These are phyloP conservation scores for Drosophila tropicalis DNA, from an alignment of 1,140 invertebrate genomes.

Conservation along the genomic window DNA sequence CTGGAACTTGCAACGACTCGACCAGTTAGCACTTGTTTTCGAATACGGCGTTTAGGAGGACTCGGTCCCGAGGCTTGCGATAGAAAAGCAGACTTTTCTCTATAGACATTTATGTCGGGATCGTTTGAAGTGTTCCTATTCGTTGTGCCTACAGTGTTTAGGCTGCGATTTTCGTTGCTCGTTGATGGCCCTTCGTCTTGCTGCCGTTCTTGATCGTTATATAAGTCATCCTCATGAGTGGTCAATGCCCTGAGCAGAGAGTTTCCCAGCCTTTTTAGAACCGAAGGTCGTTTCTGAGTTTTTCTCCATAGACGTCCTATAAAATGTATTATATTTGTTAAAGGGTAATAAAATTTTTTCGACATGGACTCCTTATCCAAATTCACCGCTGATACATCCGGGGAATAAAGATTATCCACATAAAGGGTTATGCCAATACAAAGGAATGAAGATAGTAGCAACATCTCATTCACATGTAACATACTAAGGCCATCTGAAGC, in stretches of 20 bases:
- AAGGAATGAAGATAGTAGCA: background rate
- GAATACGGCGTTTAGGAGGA: background rate
- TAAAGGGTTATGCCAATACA: background rate
- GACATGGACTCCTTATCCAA: background rate
- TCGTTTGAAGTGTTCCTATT: background rate
- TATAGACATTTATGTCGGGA: background rate
- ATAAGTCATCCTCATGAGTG: background rate
- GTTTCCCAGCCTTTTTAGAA: background rate
- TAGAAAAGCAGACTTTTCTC: background rate
- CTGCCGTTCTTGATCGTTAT: background rate
- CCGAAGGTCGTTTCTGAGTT: background rate
- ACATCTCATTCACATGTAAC: background rate
- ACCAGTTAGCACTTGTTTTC: background rate
- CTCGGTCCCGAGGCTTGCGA: background rate
- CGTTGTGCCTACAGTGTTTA: too few species aligned
- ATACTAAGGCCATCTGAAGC: constrained; percentile 1
- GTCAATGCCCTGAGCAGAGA: background rate
- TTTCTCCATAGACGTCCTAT: background rate
- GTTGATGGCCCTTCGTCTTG: background rate
- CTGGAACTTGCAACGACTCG: background rate
- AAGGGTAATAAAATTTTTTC: background rate
- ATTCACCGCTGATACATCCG: constrained; percentile 2
- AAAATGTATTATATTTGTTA: background rate
- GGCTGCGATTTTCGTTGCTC: too few species aligned
- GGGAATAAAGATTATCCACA: background rate